Evolutionary conservation across 2,797 vertebrate genomes (phyloP).

Genomic region (Dipus sagitta): DNA sequence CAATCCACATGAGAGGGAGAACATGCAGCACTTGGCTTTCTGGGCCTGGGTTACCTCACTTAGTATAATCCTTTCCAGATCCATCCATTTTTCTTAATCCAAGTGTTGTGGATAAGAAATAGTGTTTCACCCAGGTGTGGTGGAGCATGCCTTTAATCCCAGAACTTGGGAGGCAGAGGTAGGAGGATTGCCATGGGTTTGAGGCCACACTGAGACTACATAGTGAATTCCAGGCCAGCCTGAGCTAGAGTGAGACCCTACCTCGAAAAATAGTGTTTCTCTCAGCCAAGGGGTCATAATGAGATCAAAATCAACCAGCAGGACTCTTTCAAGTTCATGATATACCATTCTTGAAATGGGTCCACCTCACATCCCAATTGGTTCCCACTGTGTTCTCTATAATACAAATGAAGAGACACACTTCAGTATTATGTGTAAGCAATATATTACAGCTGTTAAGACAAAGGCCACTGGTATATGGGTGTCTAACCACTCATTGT

Average conservation of each 20-base stretch:
- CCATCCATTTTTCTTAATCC: neutral
- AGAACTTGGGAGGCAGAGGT: too few relatives aligned
- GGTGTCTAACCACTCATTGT: neutral
- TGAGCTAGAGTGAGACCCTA: too few relatives aligned
- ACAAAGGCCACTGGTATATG: neutral
- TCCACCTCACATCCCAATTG: neutral
- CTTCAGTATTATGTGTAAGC: neutral
- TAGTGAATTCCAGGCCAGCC: too few relatives aligned
- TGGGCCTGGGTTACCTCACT: too few relatives aligned
- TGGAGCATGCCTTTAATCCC: too few relatives aligned
- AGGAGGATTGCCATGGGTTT: too few relatives aligned
- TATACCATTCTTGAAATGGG: neutral
- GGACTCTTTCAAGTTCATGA: slow-evolving; percentile 1
- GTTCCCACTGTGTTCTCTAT: neutral
- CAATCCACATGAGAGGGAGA: too few relatives aligned
- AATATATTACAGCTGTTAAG: neutral
- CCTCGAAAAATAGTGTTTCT: neutral
- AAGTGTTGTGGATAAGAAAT: slow-evolving; percentile 25
- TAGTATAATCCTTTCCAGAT: too few relatives aligned
- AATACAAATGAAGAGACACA: neutral
- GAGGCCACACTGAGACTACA: too few relatives aligned
- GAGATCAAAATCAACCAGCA: slow-evolving; percentile 1
- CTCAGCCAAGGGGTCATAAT: neutral
- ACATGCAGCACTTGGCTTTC: too few relatives aligned
- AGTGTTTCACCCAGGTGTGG: neutral